These are phyloP conservation scores for Drosophila lacicola DNA, from an alignment of 2,888 invertebrate species.

Conservation along the genomic window DNA sequence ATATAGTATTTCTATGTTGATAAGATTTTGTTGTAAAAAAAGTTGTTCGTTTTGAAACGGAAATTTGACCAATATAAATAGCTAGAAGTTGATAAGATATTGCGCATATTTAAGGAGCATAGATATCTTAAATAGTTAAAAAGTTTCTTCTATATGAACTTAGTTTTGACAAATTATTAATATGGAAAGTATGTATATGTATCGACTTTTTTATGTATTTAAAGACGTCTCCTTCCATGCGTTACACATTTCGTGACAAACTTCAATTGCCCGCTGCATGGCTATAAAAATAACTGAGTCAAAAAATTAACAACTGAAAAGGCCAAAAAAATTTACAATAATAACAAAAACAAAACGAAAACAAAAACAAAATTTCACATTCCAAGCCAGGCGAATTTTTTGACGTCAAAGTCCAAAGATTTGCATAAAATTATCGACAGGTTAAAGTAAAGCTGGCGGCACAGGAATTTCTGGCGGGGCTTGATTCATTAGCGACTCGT, in stretches of 20 bases:
- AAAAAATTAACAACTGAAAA: slow-evolving; percentile 63
- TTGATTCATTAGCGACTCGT: slow-evolving; percentile 70
- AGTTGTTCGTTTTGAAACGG: no score
- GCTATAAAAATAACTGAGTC: slow-evolving; percentile 20
- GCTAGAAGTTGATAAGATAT: no score
- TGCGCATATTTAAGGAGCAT: no score
- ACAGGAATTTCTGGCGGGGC: slow-evolving; percentile 74
- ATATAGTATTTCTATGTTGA: no score
- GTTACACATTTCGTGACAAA: neutral
- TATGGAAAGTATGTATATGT: no score
- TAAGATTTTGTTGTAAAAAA: no score
- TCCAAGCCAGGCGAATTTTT: slow-evolving; percentile 66
- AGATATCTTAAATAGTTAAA: no score
- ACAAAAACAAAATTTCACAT: slow-evolving; percentile 74
- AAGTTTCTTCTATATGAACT: no score
- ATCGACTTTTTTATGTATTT: no score
- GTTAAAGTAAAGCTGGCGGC: slow-evolving; percentile 50
- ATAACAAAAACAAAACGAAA: slow-evolving; percentile 12
- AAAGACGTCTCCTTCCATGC: no score
- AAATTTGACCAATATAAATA: no score
- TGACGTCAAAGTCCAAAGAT: slow-evolving; percentile 80
- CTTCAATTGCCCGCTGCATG: neutral
- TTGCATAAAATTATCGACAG: slow-evolving; percentile 63
- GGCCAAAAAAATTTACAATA: slow-evolving; percentile 20
- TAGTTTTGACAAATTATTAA: no score